These are phyloP conservation scores for Brachionus plicatilis DNA, from an alignment of 1,140 invertebrate species.

Conservation along the genomic window DNA sequence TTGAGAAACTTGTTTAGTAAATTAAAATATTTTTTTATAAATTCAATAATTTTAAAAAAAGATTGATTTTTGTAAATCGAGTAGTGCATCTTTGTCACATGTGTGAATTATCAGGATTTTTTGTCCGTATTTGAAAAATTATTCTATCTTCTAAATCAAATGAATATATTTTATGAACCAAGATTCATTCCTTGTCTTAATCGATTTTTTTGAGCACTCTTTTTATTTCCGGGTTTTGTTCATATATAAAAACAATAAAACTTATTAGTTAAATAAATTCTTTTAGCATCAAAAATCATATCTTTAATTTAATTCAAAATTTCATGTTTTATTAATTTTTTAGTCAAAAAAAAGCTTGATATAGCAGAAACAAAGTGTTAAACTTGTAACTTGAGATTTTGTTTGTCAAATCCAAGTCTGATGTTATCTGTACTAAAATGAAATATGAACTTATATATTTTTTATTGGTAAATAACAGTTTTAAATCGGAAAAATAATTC, in stretches of 20 bases:
- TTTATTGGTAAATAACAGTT: neutral
- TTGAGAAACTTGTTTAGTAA: neutral
- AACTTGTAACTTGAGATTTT: neutral
- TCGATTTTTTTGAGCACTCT: neutral
- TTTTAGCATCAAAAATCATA: neutral
- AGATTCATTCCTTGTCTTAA: neutral
- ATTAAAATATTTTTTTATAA: neutral
- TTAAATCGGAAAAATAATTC: neutral
- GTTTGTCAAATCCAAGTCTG: neutral
- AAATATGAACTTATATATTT: neutral
- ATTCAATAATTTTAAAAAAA: neutral
- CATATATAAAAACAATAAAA: neutral
- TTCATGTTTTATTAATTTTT: slow-evolving; percentile 22
- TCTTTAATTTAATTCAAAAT: neutral
- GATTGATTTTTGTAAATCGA: neutral
- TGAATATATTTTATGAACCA: neutral
- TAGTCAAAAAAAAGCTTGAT: neutral
- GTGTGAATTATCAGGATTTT: too few species aligned
- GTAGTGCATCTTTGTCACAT: neutral
- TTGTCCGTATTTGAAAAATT: too few species aligned
- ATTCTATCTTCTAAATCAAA: neutral
- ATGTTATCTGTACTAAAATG: neutral
- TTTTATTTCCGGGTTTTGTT: neutral
- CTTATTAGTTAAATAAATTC: neutral
- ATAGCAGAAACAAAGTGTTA: neutral